Conservation (phyloP, 92 coral and sea anemone species). For the Parazoanthus swiftii region DNA sequence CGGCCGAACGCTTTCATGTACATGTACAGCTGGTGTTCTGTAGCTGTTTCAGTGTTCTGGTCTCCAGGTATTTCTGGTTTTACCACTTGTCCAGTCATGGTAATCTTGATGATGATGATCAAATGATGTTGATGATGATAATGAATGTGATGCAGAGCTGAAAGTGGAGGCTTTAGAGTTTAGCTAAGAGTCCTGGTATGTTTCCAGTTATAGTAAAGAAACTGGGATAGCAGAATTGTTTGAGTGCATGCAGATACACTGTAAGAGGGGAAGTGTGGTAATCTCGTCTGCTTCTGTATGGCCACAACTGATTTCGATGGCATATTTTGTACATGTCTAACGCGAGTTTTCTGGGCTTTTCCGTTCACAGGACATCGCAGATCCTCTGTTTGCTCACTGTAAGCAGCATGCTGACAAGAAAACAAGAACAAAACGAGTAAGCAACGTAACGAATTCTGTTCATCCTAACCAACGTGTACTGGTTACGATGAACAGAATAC, state of each 20-base stretch:
- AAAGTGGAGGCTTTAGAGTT: not conserved
- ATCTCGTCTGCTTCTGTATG: not conserved
- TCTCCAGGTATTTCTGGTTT: not conserved
- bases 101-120: not conserved
- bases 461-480: not conserved
- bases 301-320: not conserved
- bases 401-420: slow-evolving; percentile 91
- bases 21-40: not conserved
- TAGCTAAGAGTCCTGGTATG: too few species aligned
- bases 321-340: not conserved
- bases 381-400: slow-evolving; percentile 97
- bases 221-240: not conserved
- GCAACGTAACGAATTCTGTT: not conserved
- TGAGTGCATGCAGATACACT: too few species aligned
- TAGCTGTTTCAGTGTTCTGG: not conserved
- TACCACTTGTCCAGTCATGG: not conserved
- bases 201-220: not conserved
- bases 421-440: slow-evolving; percentile 80
- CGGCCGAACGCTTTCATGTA: too few species aligned
- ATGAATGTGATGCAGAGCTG: not conserved
- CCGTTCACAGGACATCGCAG: slow-evolving; percentile 87
- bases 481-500: not conserved
- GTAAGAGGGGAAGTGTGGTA: not conserved
- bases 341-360: not conserved
- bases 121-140: not conserved